Evolutionary conservation across 2,888 invertebrate genomes (phyloP).

Genomic region (Sminthurides aquaticus): DNA sequence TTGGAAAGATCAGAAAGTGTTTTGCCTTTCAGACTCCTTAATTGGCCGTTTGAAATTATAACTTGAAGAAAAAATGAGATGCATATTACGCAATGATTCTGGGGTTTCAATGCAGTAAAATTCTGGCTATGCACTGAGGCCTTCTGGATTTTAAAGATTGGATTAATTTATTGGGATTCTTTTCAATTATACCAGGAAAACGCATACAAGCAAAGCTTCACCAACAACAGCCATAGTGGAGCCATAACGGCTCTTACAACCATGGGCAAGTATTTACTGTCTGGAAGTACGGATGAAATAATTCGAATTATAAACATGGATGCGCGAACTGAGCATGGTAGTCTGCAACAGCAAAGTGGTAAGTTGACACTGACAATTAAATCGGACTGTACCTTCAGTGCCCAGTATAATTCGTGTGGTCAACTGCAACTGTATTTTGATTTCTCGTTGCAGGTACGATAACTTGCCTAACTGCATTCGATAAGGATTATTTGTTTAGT

Average conservation of each 20-base stretch:
- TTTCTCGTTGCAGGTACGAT: slow-evolving; percentile 57
- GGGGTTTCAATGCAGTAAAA: too few relatives aligned
- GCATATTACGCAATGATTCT: too few relatives aligned
- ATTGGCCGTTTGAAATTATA: too few relatives aligned
- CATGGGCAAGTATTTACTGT: slow-evolving; percentile 66
- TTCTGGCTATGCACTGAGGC: too few relatives aligned
- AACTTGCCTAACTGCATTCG: slow-evolving; percentile 67
- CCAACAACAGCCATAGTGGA: slow-evolving; percentile 76
- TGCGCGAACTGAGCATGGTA: slow-evolving; percentile 67
- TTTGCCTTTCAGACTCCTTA: too few relatives aligned
- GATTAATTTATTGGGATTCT: too few relatives aligned
- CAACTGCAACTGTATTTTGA: not conserved
- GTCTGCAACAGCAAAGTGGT: slow-evolving; percentile 72
- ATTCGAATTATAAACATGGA: slow-evolving; percentile 77
- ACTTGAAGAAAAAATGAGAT: too few relatives aligned
- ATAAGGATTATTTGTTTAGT: slow-evolving; percentile 66
- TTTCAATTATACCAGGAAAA: not conserved
- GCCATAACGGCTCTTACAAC: slow-evolving; percentile 67
- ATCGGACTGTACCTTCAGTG: not conserved
- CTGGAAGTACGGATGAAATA: slow-evolving; percentile 83
- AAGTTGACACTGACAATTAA: slow-evolving; percentile 26
- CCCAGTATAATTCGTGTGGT: slow-evolving; percentile 6
- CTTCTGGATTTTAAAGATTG: too few relatives aligned
- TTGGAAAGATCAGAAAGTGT: not conserved
- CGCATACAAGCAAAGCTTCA: slow-evolving; percentile 68